Base-by-base conservation (phyloP, 2,797 vertebrate species). In the Florisuga fusca region DNA sequence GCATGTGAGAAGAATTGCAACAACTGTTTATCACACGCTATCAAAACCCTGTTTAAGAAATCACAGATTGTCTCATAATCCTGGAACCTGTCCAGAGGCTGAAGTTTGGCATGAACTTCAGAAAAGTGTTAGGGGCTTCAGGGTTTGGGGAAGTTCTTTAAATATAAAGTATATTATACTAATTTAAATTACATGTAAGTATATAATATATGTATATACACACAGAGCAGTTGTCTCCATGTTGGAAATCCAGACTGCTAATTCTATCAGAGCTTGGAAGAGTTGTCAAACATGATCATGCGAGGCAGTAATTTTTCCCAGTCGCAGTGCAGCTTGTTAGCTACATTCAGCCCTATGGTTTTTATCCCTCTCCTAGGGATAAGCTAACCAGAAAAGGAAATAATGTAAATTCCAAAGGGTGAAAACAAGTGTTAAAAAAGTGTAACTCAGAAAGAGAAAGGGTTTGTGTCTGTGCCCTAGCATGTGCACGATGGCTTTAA, bases 1-100 rank as follows among this genome's bases (percentile, higher is more conserved):
- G 55, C 72, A 83, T 59, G 41, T 77, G 68, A 90, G 78, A 86
- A 88, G 80, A 74, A 94, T 16, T 85, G 83, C 48, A 84, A 63
- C 86, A 90, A 25, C 31, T 66, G 51, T 73, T 87, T 67, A 82
- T 36, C 80, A 43, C 51, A 61, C 14, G 18, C 18, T 72, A 36
- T 20, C 43, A 75, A 87, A 93, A 87, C 26, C 2, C 69, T 36
- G 27, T 36, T 55, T 59, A 93, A 43, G 84, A 90, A 87, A 64
- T 74, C 23, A 13, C 6, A 23, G 45, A 57, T n/a, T 58, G 51
- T 73, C 67, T 88, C 36, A 15, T 36, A 73, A 87, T 10, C 67
- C 41, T 84, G 61, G 57, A 87, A 77, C 11, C 34, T 71, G 19
- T 34, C 61, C 58, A 75, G 11, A 67, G 41, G 34, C 7, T 51